Evolutionary conservation across 2,888 invertebrate genomes (phyloP), one percentile per base, ranked within the genome.

Genomic region (Pseudanteris insignis): DNA sequence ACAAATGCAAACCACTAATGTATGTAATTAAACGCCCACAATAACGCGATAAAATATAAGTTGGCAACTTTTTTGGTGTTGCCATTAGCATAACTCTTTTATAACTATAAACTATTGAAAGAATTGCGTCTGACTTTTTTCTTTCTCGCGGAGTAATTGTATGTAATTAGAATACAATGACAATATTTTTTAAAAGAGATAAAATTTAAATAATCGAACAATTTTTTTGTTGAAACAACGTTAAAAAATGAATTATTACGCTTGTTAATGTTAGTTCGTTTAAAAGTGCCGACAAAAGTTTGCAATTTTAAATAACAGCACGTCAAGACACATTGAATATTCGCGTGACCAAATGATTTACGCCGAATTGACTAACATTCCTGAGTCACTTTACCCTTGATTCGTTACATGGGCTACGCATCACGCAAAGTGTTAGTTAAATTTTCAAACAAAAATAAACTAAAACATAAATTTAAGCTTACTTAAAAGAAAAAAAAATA

Each of bases 291-390:
- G 9, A 18, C 18, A 18, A 25, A 55, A 57, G 15, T 48, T 40
- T 55, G 2, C 8, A 12, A 12, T 14, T 26, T 37, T 29, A 7
- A 29, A 12, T 15, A 12, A 41, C 28, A 15, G 32, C 41, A 41
- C 29, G 40, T 43, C 41, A 47, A 24, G 46, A 43, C 10, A 38
- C 10, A 61, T 46, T 54, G 37, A 59, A 47, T 54, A 63, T 54
- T 69, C 54, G 67, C 69, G 67, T 69, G 69, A 67, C 67, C 32
- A 26, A 24, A 33, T 47, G 62, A 50, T 40, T 50, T 33, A 53
- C 50, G 28, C 33, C 7, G 30, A 38, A 38, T 28, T 46, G n/a
- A 33, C 30, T 24, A 18, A 29, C 28, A 47, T 36, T 40, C 29
- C 18, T 8, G 26, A 48, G 32, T 58, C 47, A 47, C 37, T 51